A percentile compares a stretch with the other conserved stretches of the same genome.
phyloP scores from a whole-genome alignment of 2,888 invertebrate species.

The Crossocerus cetratus region DNA sequence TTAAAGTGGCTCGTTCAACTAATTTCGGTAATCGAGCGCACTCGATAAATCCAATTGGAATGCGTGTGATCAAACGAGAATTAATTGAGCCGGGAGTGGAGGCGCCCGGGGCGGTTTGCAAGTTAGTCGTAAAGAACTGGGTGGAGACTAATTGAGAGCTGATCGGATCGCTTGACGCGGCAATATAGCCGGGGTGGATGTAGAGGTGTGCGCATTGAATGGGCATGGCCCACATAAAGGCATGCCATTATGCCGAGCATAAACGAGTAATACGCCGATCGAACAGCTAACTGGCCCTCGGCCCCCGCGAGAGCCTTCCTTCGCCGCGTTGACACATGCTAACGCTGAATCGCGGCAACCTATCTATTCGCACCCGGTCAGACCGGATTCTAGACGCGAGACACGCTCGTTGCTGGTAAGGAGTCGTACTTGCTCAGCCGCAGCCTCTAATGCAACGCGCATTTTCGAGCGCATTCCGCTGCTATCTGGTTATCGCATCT shows the following conservation, averaged over 20 bases:
- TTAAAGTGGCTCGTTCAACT: not conserved
- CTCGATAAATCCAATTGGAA: not conserved
- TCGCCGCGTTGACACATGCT: not conserved
- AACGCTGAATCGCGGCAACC: not conserved
- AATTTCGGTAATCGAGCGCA: not conserved
- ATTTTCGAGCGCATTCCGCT: not conserved
- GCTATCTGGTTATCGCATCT: not conserved
- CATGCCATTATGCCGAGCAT: too few species aligned
- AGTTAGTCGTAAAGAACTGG: too few species aligned
- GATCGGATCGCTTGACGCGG: too few species aligned
- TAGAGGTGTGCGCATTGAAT: too few species aligned
- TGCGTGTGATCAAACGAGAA: not conserved
- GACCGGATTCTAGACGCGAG: not conserved
- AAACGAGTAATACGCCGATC: not conserved
- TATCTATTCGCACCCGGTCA: constrained; percentile 1
- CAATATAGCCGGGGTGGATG: too few species aligned
- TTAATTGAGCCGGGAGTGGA: not conserved
- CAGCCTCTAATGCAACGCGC: not conserved
- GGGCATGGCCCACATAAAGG: too few species aligned
- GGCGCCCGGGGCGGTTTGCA: too few species aligned
- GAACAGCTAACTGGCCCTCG: not conserved
- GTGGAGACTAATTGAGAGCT: too few species aligned
- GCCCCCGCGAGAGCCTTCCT: not conserved
- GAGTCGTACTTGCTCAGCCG: not conserved
- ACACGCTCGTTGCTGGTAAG: not conserved